These are phyloP conservation scores for Dreissena rostriformis DNA, from an alignment of 1,140 invertebrate species.

Conservation along the genomic window DNA sequence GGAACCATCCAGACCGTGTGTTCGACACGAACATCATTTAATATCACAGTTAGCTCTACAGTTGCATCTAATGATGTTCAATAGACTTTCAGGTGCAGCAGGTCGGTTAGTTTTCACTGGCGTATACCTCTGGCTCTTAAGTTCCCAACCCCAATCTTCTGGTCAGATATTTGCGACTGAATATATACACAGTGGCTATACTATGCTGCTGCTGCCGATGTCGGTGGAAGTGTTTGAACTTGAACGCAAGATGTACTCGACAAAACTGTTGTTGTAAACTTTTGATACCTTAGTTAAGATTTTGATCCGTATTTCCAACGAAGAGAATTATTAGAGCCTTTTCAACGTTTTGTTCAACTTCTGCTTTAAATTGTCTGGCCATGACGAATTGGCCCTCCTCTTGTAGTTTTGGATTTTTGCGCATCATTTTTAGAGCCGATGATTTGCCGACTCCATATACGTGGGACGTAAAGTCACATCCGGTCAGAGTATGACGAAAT, in stretches of 20 bases:
- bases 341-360: background rate
- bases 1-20: background rate
- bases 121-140: background rate
- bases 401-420: background rate
- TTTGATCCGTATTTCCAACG: constrained; percentile 3
- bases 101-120: constrained; percentile 9
- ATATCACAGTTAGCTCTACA: background rate
- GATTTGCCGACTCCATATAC: constrained; percentile 5
- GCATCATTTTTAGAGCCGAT: background rate
- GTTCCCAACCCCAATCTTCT: constrained; percentile 41
- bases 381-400: background rate
- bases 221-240: constrained; percentile 41
- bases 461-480: constrained; percentile 42
- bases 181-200: background rate
- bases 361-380: background rate
- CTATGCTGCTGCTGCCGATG: constrained; percentile 15
- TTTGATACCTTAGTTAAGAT: constrained; percentile 27
- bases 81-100: no score
- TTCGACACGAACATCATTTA: constrained; percentile 1
- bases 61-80: constrained; percentile 3
- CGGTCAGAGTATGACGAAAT: constrained; percentile 34
- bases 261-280: background rate
- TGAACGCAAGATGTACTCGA: constrained; percentile 21
- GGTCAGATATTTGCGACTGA: background rate
- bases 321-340: background rate